phyloP scores from a whole-genome alignment of 2,888 invertebrate genomes.

The Plebejus melissa region DNA sequence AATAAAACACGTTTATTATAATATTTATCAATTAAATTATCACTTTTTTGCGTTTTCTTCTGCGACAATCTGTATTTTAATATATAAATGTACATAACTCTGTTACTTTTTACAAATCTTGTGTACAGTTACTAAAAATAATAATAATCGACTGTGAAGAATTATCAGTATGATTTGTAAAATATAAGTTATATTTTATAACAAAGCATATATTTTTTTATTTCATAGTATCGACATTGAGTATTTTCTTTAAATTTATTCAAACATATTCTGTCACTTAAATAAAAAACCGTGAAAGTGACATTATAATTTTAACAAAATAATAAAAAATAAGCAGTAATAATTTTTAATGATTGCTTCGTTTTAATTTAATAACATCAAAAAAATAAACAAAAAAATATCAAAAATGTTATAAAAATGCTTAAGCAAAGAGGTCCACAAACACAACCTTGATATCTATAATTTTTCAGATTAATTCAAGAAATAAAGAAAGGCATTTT shows the following conservation, averaged over 20 bases:
- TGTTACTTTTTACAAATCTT: neutral
- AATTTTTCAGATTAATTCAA: neutral
- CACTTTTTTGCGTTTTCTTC: neutral
- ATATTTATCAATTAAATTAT: neutral
- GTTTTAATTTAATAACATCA: neutral
- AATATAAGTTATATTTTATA: neutral
- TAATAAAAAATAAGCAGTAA: no score
- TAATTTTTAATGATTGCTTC: neutral
- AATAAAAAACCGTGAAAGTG: neutral
- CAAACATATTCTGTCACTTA: neutral
- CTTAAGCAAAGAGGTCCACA: neutral
- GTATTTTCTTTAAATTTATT: neutral
- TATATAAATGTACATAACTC: neutral
- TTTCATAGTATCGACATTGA: neutral
- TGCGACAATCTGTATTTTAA: neutral
- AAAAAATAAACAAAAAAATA: neutral
- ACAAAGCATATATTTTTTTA: neutral
- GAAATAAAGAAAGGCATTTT: neutral
- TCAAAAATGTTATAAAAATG: neutral
- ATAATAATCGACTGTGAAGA: no score
- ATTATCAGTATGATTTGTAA: neutral
- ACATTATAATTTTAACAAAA: no score
- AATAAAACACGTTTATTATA: neutral
- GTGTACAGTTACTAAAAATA: no score
- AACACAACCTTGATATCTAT: neutral